Percentiles rank a stretch among this genome's conserved stretches.
Conservation (phyloP, 2,113 vertebrate species). For the Asarcornis scutulata region DNA sequence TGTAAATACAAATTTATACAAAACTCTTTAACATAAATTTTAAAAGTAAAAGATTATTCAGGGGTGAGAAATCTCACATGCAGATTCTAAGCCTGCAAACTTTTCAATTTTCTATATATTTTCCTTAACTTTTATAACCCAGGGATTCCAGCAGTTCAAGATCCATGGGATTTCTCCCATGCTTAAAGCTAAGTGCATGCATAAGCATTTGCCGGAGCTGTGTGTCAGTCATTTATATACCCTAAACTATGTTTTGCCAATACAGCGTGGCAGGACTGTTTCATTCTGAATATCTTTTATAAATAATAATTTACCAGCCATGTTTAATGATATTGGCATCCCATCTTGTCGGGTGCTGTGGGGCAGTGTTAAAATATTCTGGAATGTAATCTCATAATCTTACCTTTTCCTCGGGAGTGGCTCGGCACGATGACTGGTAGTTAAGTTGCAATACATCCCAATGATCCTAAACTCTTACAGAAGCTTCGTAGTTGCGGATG, state of each 20-base stretch:
- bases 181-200: not conserved
- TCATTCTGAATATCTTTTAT: not conserved
- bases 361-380: not conserved
- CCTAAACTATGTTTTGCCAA: not conserved
- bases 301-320: not conserved
- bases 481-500: not conserved
- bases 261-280: not conserved
- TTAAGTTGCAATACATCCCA: not conserved
- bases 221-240: not conserved
- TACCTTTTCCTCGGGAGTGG: conserved; percentile 39
- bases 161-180: not conserved
- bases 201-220: not conserved
- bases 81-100: not conserved
- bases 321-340: not conserved
- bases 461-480: not conserved
- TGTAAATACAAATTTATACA: not conserved
- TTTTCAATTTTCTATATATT: not conserved
- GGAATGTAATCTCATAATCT: not conserved
- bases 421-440: not conserved
- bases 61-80: not conserved
- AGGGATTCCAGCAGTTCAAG: not conserved
- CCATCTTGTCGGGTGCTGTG: not conserved
- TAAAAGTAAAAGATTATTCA: not conserved
- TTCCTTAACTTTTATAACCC: not conserved
- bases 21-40: not conserved